Evolutionary conservation across 2,888 invertebrate species (phyloP).

Genomic region (Malthinus seriepunctatus): DNA sequence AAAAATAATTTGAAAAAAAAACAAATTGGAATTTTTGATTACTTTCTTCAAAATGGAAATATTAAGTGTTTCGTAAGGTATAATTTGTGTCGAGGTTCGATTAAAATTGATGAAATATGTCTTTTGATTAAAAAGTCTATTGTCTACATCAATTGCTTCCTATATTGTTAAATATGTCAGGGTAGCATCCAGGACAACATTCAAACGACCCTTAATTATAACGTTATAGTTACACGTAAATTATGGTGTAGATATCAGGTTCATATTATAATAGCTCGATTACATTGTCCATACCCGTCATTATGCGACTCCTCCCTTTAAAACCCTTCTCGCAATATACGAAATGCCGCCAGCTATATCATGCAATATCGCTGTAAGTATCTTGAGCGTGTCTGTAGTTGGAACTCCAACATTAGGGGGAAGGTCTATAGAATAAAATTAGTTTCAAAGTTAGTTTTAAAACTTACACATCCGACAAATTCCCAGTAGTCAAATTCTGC

Average conservation of each 20-base stretch:
- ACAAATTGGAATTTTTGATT: neutral
- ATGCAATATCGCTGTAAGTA: constrained; percentile 21
- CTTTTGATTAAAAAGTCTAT: constrained; percentile 11
- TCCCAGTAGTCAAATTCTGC: neutral
- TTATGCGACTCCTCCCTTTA: constrained; percentile 27
- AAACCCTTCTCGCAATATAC: constrained; percentile 17
- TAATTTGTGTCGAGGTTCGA: constrained; percentile 19
- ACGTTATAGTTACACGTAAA: constrained; percentile 33
- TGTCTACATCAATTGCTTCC: neutral
- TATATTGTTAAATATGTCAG: neutral
- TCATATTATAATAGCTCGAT: constrained; percentile 35
- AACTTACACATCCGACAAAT: neutral
- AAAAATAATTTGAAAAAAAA: neutral
- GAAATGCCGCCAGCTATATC: constrained; percentile 17
- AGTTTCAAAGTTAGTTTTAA: neutral
- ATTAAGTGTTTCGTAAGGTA: neutral
- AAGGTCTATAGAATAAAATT: constrained; percentile 3
- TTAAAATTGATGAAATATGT: constrained; percentile 20
- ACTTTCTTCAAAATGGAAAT: neutral
- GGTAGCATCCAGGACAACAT: constrained; percentile 1
- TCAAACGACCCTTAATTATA: constrained; percentile 29
- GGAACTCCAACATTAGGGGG: constrained; percentile 1
- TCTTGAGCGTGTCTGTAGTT: constrained; percentile 5
- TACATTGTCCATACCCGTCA: constrained; percentile 34
- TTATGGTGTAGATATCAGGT: constrained; percentile 35